phyloP scores from a whole-genome alignment of 2,113 vertebrate species.

The Salvelinus alpinus region DNA sequence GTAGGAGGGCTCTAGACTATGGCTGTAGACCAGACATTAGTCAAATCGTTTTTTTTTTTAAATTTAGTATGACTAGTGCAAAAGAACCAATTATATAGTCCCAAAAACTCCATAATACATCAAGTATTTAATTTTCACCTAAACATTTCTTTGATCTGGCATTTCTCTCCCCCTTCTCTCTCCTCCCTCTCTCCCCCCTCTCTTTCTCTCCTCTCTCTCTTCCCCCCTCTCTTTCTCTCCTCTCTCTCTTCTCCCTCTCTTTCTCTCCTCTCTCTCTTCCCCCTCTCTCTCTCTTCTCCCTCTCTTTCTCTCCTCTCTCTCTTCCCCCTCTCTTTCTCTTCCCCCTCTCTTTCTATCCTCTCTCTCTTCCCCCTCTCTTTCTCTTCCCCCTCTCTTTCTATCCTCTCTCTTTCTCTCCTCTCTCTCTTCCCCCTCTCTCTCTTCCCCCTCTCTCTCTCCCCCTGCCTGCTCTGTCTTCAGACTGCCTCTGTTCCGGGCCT shows the following conservation, averaged over 20 bases:
- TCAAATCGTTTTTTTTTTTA: no score
- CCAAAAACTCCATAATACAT: no score
- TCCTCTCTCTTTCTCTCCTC: no score
- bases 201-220: background rate
- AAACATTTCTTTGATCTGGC: no score
- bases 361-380: no score
- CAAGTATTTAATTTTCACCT: no score
- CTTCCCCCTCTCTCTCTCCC: background rate
- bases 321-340: background rate
- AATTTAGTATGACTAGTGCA: no score
- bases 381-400: background rate
- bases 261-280: no score
- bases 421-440: background rate
- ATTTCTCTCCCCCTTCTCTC: background rate
- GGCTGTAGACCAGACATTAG: no score
- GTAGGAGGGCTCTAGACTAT: conserved; percentile 41
- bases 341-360: no score
- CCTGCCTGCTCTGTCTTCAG: conserved; percentile 60
- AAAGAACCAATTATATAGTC: no score
- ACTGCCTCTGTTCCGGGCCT: conserved; percentile 78
- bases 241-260: background rate
- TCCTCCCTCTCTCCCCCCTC: background rate
- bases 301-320: background rate
- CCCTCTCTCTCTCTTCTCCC: background rate
- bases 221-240: background rate